Evolutionary conservation across 2,888 invertebrate species (phyloP).

Genomic region (Clivina fossor): DNA sequence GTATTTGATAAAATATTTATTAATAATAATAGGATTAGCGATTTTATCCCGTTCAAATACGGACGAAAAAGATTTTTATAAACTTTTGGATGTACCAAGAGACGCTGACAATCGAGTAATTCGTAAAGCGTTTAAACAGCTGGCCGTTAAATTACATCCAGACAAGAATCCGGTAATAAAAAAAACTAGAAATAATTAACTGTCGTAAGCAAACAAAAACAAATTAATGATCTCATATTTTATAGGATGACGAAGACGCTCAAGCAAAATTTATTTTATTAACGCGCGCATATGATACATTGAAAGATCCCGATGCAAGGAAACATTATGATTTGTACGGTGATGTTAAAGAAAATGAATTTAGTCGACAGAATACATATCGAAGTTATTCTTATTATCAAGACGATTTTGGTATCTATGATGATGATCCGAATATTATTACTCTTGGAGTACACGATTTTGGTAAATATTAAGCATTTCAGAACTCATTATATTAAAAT

Average conservation of each 20-base stretch:
- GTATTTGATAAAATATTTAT: constrained; percentile 16
- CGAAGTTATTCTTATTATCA: constrained; percentile 81
- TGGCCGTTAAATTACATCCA: constrained; percentile 71
- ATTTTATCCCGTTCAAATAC: constrained; percentile 6
- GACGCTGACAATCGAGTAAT: constrained; percentile 69
- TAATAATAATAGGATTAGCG: constrained; percentile 12
- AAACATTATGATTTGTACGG: constrained; percentile 80
- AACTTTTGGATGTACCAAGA: constrained; percentile 57
- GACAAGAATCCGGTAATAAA: constrained; percentile 63
- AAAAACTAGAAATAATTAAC: too few species aligned
- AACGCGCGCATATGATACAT: constrained; percentile 81
- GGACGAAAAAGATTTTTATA: constrained; percentile 46
- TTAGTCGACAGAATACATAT: constrained; percentile 65
- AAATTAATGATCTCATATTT: constrained; percentile 31
- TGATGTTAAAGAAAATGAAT: constrained; percentile 63
- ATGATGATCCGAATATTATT: constrained; percentile 79
- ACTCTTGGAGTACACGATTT: constrained; percentile 75
- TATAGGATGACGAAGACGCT: constrained; percentile 71
- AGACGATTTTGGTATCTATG: constrained; percentile 81
- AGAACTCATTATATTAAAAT: too few species aligned
- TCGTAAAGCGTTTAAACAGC: constrained; percentile 70
- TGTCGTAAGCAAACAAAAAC: too few species aligned
- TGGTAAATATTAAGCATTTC: constrained; percentile 63
- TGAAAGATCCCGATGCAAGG: constrained; percentile 78
- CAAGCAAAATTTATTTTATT: constrained; percentile 77